A percentile compares a stretch with the other conserved stretches of the same genome.
phyloP scores from a whole-genome alignment of 2,888 invertebrate genomes.

The Epinotia demarniana region DNA sequence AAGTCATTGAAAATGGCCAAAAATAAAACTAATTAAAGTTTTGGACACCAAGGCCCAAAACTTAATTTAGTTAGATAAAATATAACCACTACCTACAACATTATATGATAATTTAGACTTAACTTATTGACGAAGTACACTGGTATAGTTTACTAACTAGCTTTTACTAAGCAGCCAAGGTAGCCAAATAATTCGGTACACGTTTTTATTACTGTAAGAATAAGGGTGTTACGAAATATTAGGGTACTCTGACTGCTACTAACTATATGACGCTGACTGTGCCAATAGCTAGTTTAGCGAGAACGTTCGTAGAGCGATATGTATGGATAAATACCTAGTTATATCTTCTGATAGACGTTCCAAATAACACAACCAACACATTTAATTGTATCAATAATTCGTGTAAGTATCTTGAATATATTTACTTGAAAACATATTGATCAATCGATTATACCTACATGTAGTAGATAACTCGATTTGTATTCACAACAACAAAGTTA shows the following conservation, averaged over 20 bases:
- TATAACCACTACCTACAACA: not conserved
- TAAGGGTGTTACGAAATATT: too few relatives aligned
- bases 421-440: not conserved
- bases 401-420: too few relatives aligned
- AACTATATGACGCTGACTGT: too few relatives aligned
- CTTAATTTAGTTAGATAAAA: not conserved
- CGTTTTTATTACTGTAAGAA: too few relatives aligned
- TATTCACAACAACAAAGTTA: not conserved
- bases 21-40: constrained; percentile 20
- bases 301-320: not conserved
- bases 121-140: not conserved
- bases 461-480: not conserved
- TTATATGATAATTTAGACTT: not conserved
- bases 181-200: too few relatives aligned
- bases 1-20: constrained; percentile 20
- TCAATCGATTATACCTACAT: not conserved
- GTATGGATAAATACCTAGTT: not conserved
- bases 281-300: not conserved
- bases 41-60: not conserved
- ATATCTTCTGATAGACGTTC: constrained; percentile 11
- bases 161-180: not conserved
- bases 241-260: too few relatives aligned
- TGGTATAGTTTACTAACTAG: too few relatives aligned
- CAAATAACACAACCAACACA: not conserved
- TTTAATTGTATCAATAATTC: not conserved